phyloP scores from a whole-genome alignment of 1,140 invertebrate species.

The Heliconius hewitsoni region DNA sequence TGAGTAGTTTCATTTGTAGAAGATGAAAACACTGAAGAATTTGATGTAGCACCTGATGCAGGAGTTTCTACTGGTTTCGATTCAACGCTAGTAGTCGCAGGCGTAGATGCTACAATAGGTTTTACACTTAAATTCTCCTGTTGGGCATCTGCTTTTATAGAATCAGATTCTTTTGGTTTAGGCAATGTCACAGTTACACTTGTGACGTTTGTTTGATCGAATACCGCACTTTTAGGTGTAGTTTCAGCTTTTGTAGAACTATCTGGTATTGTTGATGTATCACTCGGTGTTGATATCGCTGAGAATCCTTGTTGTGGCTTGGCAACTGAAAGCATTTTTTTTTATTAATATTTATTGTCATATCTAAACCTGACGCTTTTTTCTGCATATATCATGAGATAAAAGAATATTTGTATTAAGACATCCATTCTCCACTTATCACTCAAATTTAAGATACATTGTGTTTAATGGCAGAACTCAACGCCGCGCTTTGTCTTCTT shows the following conservation, averaged over 20 bases:
- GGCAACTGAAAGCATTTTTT: conserved; percentile 28
- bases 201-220: not conserved
- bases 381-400: no score
- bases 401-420: no score
- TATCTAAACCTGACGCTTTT: no score
- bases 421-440: not conserved
- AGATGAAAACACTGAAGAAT: not conserved
- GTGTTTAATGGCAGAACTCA: no score
- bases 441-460: no score
- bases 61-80: not conserved
- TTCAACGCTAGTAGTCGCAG: not conserved
- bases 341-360: no score
- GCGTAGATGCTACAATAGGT: not conserved
- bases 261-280: not conserved
- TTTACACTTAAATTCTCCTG: not conserved
- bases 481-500: no score
- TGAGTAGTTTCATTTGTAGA: not conserved
- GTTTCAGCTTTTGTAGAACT: conserved; percentile 14
- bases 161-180: not conserved
- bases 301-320: conserved; percentile 35
- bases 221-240: not conserved
- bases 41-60: conserved; percentile 20
- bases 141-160: not conserved
- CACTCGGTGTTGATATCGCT: conserved; percentile 12
- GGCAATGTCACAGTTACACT: not conserved